phyloP scores from a whole-genome alignment of 2,113 vertebrate genomes.

The Platichthys flesus region DNA sequence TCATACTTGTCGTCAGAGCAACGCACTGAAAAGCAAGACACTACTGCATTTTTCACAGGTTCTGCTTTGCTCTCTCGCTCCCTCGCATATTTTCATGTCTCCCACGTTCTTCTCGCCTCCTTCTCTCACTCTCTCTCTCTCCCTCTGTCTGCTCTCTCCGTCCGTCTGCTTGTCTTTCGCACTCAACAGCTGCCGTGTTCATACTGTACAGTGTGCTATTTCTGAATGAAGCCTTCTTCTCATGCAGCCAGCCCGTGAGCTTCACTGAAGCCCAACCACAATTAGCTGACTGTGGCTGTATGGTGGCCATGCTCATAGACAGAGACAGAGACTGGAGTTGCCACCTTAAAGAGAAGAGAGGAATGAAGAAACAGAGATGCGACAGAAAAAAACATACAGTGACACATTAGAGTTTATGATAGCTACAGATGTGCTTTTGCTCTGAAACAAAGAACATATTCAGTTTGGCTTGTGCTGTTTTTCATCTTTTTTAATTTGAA shows the following conservation, averaged over 20 bases:
- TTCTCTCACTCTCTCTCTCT: slow-evolving; percentile 57
- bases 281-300: slow-evolving; percentile 70
- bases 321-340: slow-evolving; percentile 54
- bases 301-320: slow-evolving; percentile 53
- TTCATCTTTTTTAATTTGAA: slow-evolving; percentile 52
- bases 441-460: slow-evolving; percentile 55
- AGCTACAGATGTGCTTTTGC: slow-evolving; percentile 70
- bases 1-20: slow-evolving; percentile 79
- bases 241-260: slow-evolving; percentile 68
- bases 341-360: slow-evolving; percentile 71
- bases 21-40: slow-evolving; percentile 69
- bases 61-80: slow-evolving; percentile 75
- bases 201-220: slow-evolving; percentile 82
- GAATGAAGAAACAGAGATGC: slow-evolving; percentile 64
- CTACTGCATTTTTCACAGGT: slow-evolving; percentile 82
- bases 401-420: slow-evolving; percentile 62
- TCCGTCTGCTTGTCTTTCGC: slow-evolving; percentile 82
- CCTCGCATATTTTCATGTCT: slow-evolving; percentile 78
- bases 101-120: slow-evolving; percentile 76
- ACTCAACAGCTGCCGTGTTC: slow-evolving; percentile 80
- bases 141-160: slow-evolving; percentile 75
- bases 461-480: slow-evolving; percentile 52
- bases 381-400: slow-evolving; percentile 62
- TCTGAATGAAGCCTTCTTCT: slow-evolving; percentile 80
- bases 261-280: slow-evolving; percentile 69